Conservation (phyloP, 2,797 vertebrate genomes). For the Sebastes trivittatus region DNA sequence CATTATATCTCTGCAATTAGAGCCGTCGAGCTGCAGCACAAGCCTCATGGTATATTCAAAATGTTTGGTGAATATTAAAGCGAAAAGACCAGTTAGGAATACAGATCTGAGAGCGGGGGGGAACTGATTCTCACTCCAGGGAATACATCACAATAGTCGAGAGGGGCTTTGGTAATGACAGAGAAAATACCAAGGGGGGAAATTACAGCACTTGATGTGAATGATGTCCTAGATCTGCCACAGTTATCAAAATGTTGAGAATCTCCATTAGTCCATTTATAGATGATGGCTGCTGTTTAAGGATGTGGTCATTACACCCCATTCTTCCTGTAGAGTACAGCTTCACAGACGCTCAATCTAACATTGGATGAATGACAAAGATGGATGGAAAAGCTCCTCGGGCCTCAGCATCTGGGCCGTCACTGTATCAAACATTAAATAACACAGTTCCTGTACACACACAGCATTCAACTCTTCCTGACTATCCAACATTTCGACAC, state of each 20-base stretch:
- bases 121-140: constrained; percentile 22
- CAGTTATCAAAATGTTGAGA: constrained; percentile 62
- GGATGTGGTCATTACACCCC: constrained; percentile 48
- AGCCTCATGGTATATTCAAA: constrained; percentile 82
- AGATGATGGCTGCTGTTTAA: constrained; percentile 48
- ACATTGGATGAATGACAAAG: constrained; percentile 19
- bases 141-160: constrained; percentile 40
- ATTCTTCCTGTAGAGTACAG: constrained; percentile 26
- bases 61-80: constrained; percentile 79
- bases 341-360: constrained; percentile 11
- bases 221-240: constrained; percentile 50
- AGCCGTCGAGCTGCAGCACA: constrained; percentile 58
- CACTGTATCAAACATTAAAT: constrained; percentile 25
- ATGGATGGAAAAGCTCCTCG: constrained; percentile 11
- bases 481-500: not conserved
- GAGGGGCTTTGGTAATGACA: constrained; percentile 50
- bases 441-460: not conserved
- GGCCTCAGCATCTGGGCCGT: constrained; percentile 8
- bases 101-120: constrained; percentile 47
- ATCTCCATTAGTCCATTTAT: constrained; percentile 52
- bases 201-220: constrained; percentile 58
- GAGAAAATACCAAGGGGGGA: constrained; percentile 44
- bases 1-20: constrained; percentile 79
- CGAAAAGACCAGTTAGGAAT: constrained; percentile 58
- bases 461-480: constrained; percentile 1